A percentile compares a stretch with the other conserved stretches of the same genome.
Evolutionary conservation across 1,140 invertebrate species (phyloP).

Genomic region (Fragariocoptes setiger): DNA sequence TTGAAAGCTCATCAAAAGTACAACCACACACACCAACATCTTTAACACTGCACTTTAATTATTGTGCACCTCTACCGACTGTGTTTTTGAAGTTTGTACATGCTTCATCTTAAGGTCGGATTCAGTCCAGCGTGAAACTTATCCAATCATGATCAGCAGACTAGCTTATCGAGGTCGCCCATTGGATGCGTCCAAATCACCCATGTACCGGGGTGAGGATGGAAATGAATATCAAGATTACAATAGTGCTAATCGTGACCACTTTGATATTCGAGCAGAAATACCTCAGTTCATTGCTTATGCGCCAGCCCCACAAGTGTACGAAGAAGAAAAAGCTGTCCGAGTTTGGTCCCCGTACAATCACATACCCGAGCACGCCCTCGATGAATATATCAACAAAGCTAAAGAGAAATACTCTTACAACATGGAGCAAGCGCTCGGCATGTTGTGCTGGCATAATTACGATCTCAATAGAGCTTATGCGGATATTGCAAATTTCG

Average conservation of each 20-base stretch:
- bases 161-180: too few relatives aligned
- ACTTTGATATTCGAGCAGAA: conserved; percentile 11
- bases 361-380: conserved; percentile 48
- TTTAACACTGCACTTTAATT: too few relatives aligned
- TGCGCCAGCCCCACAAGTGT: conserved; percentile 16
- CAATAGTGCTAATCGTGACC: conserved; percentile 1
- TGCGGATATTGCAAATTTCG: conserved; percentile 74
- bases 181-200: too few relatives aligned
- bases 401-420: conserved; percentile 96
- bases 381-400: conserved; percentile 71
- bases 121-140: too few relatives aligned
- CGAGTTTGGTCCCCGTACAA: conserved; percentile 75
- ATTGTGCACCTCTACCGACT: too few relatives aligned
- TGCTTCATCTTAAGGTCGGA: too few relatives aligned
- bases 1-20: too few relatives aligned
- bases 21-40: too few relatives aligned
- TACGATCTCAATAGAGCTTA: conserved; percentile 72
- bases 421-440: conserved; percentile 79
- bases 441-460: conserved; percentile 93
- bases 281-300: neutral
- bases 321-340: conserved; percentile 43
- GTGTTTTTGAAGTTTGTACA: too few relatives aligned
- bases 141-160: too few relatives aligned
- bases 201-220: neutral
- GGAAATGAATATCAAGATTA: neutral